A percentile compares a stretch with the other conserved stretches of the same genome.
Evolutionary conservation across 1,140 invertebrate genomes (phyloP).

Genomic region (Meloidogyne exigua): DNA sequence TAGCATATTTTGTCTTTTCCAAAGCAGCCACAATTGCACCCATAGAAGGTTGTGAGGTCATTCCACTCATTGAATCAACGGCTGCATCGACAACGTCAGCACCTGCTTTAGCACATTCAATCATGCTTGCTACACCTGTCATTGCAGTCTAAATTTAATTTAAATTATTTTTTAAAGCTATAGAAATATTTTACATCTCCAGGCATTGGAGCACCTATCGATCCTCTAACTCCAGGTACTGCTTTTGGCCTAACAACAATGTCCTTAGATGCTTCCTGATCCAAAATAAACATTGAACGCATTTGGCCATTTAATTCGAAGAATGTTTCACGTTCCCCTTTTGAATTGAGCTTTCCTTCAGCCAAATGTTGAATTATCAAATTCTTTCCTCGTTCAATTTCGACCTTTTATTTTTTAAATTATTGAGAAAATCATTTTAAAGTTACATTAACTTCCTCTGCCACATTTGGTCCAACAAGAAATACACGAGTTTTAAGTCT

Average conservation of each 20-base stretch:
- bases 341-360: slow-evolving; percentile 80
- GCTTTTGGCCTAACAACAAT: slow-evolving; percentile 92
- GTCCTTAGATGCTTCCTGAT: slow-evolving; percentile 74
- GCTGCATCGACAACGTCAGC: slow-evolving; percentile 97
- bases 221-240: slow-evolving; percentile 78
- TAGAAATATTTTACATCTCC: slow-evolving; percentile 70
- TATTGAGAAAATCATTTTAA: not conserved
- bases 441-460: slow-evolving; percentile 87
- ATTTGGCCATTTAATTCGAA: slow-evolving; percentile 98
- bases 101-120: slow-evolving; percentile 87
- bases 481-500: slow-evolving; percentile 77
- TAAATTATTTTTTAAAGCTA: too few species aligned
- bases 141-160: slow-evolving; percentile 70
- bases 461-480: slow-evolving; percentile 90
- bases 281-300: slow-evolving; percentile 83
- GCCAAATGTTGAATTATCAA: slow-evolving; percentile 89
- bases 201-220: slow-evolving; percentile 96
- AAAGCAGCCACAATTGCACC: slow-evolving; percentile 89
- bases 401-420: slow-evolving; percentile 68
- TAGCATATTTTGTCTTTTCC: slow-evolving; percentile 70
- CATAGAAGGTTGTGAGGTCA: slow-evolving; percentile 97
- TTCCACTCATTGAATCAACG: slow-evolving; percentile 96
- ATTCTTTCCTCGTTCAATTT: slow-evolving; percentile 91
- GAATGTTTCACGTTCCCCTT: slow-evolving; percentile 78
- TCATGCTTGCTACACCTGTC: slow-evolving; percentile 75